Evolutionary conservation across 2,113 vertebrate genomes (phyloP).

Genomic region (Pseudolaguvia tuberculata): DNA sequence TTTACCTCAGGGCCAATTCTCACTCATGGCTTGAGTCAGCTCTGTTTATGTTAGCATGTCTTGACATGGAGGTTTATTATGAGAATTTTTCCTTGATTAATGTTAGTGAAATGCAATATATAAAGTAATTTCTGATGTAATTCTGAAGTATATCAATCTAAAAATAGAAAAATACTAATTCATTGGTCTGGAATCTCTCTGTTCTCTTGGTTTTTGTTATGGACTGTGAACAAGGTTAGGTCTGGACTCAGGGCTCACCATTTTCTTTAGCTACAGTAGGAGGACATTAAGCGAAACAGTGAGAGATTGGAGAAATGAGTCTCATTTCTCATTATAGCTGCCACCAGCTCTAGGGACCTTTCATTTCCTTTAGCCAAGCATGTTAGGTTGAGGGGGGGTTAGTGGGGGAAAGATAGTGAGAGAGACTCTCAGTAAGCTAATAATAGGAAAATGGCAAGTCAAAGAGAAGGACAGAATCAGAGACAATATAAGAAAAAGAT

Average conservation of each 20-base stretch:
- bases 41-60: neutral
- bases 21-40: neutral
- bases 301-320: constrained; percentile 36
- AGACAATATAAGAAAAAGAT: constrained; percentile 1
- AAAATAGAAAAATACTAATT: neutral
- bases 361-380: constrained; percentile 44
- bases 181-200: neutral
- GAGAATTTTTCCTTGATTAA: too few species aligned
- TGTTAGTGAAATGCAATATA: too few species aligned
- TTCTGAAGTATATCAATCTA: neutral
- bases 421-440: constrained; percentile 9
- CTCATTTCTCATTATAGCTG: constrained; percentile 46
- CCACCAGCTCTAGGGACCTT: constrained; percentile 45
- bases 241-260: constrained; percentile 26
- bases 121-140: neutral
- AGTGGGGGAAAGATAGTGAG: constrained; percentile 13
- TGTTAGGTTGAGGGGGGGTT: neutral
- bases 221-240: neutral
- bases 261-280: constrained; percentile 40
- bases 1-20: constrained; percentile 12
- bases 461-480: neutral
- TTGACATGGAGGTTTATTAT: neutral
- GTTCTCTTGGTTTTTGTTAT: neutral
- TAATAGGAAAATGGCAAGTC: neutral
- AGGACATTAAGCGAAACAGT: constrained; percentile 38